Evolutionary conservation across 2,113 vertebrate species (phyloP), one percentile per base, ranked within the genome.

Genomic region (Raja brachyura): DNA sequence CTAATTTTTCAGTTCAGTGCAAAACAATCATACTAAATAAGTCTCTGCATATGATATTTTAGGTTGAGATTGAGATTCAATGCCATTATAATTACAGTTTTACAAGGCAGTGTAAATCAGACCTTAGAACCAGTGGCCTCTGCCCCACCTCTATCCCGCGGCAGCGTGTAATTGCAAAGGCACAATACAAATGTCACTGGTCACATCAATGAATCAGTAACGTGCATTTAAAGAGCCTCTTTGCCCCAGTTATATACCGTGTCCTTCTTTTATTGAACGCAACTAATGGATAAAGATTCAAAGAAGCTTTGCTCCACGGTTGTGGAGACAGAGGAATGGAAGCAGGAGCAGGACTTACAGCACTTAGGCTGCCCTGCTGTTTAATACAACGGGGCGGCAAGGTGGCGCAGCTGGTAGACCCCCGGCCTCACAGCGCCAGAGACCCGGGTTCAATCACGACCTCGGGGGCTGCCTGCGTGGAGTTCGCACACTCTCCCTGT

Each of bases 1-100:
- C 66, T 73, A 92, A 92, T 92, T 73, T 92, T 73, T 92, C 90
- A 92, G 90, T 92, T 92, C 90, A 92, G 33, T 73, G 90, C 66
- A 92, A 73, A 92, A 92, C 90, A 92, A 92, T 92, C 66, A 92
- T 22, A 54, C 31, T 28, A 92, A 73, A 73, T 92, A 92, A 92
- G 90, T 33, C 90, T 28, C 39, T 92, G 90, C 90, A 70, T 92
- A 92, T 73, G 90, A 92, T 92, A 28, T 70, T 73, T 73, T 73
- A 73, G 39, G 90, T 33, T 92, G 20, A 92, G 33, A 33, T 54
- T 48, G 33, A 73, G 90, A 92, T 92, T 92, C 90, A 92, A 92
- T 92, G 6, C 39, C 20, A 92, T 73, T 22, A 73, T 92, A 92
- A 92, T 92, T 92, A 73, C 66, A 92, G 48, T 92, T 88, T 92